Evolutionary conservation across 2,888 invertebrate genomes (phyloP), one percentile per base, ranked within the genome.

Genomic region (Heliconius aoede): DNA sequence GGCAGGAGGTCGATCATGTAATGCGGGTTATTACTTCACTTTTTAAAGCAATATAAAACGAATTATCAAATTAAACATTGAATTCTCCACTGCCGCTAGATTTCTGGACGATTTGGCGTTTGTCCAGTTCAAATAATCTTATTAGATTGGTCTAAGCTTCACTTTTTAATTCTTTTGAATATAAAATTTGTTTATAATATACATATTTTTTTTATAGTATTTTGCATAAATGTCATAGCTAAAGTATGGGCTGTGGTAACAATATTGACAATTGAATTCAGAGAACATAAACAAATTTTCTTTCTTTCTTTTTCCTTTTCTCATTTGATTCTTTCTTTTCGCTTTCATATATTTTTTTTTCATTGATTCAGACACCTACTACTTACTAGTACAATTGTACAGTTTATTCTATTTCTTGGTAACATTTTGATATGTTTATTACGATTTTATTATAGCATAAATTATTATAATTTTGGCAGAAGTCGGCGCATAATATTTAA

Each of bases 61-160:
- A 73, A 65, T 40, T 61, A 68, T 68, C 32, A 60, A 46, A 61
- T 40, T 28, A 46, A 72, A 36, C n/a, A 15, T n/a, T 65, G 15
- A 73, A 62, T 55, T 46, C 24, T 73, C 67, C 77, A 76, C 74
- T 51, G n/a, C 81, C 83, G 86, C 85, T n/a, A n/a, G 88, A 88
- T 87, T 88, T 87, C 89, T 89, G 83, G 88, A 89, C 79, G 85
- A 86, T 83, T 88, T 92, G 92, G 92, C 89, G 61, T 74, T 77
- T 78, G 83, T 91, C 91, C 92, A 92, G 82, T 84, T 87, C 86
- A 86, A 89, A 86, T 86, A 86, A 84, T 85, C 80, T 85, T 73
- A 74, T 78, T 68, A 78, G 64, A 77, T 55, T 72, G 13, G 32
- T 51, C 13, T 40, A n/a, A 51, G 3, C 5, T 65, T 40, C 24